Base-by-base conservation (phyloP, 2,113 vertebrate genomes). In the Peromyscus leucopus region DNA sequence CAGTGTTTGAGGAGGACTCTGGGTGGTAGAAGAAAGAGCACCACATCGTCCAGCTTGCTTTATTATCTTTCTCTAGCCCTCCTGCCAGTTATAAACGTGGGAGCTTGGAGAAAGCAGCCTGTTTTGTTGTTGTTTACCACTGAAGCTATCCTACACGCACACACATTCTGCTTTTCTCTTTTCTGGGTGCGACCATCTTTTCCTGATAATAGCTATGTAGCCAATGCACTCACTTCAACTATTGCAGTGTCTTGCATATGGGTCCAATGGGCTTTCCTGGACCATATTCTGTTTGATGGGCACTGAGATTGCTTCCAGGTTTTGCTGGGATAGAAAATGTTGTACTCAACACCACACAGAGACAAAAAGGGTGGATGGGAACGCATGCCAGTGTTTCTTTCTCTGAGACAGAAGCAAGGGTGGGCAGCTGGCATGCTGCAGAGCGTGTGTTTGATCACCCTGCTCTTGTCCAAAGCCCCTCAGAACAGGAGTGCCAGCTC, bases 231-330 rank as follows among this genome's bases (percentile, higher is more conserved):
- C 75, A 28, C 89, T 84, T 92, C 19, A 90, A 71, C 33, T 26
- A 4, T 21, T 42, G 26, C 71, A 57, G 21, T 39, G 11, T 36
- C 61, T 39, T 59, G 33, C n/a, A 4, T 33, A n/a, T 79, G 83
- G n/a, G 65, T 83, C 82, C 82, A 76, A 89, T 89, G 59, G 10
- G 51, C 69, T 59, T 94, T 80, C 59, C 86, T 78, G 42, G 59
- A 61, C 59, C 46, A n/a, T 7, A 4, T 75, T 89, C 36, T 89
- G 36, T 61, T 67, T 89, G n/a, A 65, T 67, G 84, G 80, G 76
- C 51, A 48, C 36, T 21, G 42, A 72, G 83, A 63, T 90, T 87
- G 57, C 87, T 93, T 93, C 55, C 74, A 78, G n/a, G 55, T 74
- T 95, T 91, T 87, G 61, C 79, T 74, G 15, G 67, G 48, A 61